phyloP scores from a whole-genome alignment of 2,888 invertebrate species.

The Tachina lurida region DNA sequence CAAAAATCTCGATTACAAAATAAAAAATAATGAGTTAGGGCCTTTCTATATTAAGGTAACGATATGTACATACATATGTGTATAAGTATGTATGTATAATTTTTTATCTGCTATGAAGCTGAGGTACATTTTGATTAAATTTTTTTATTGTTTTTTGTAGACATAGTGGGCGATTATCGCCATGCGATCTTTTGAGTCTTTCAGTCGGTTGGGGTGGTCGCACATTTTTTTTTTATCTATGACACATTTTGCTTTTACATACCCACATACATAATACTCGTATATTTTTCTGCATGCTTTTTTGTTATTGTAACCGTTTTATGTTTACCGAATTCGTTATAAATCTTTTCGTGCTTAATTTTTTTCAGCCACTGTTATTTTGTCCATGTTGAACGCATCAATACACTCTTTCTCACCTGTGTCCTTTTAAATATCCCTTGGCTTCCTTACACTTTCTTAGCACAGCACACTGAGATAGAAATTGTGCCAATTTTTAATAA shows the following conservation, averaged over 20 bases:
- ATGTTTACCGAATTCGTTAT: constrained; percentile 31
- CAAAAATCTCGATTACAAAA: too few relatives aligned
- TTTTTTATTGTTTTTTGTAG: constrained; percentile 14
- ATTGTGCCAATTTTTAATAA: constrained; percentile 59
- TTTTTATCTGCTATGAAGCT: constrained; percentile 3
- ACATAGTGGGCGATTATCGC: constrained; percentile 28
- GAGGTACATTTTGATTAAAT: constrained; percentile 26
- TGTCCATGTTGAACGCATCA: constrained; percentile 19
- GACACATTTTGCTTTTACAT: constrained; percentile 3
- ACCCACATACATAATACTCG: background rate
- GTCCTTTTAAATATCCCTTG: constrained; percentile 30
- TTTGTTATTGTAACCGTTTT: constrained; percentile 27
- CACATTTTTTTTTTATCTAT: constrained; percentile 5
- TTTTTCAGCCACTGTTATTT: constrained; percentile 29
- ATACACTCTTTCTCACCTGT: constrained; percentile 38
- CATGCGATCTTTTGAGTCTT: constrained; percentile 11
- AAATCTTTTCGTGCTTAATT: constrained; percentile 28
- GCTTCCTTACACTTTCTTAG: constrained; percentile 46
- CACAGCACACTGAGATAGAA: constrained; percentile 30
- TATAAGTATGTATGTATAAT: background rate
- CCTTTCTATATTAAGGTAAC: too few relatives aligned
- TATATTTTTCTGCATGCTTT: constrained; percentile 47
- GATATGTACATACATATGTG: background rate
- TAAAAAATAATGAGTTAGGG: too few relatives aligned
- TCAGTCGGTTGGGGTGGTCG: constrained; percentile 20